Percentiles rank a stretch among this genome's conserved stretches.
phyloP scores from a whole-genome alignment of 2,797 vertebrate species.

The Pagetopsis macropterus region DNA sequence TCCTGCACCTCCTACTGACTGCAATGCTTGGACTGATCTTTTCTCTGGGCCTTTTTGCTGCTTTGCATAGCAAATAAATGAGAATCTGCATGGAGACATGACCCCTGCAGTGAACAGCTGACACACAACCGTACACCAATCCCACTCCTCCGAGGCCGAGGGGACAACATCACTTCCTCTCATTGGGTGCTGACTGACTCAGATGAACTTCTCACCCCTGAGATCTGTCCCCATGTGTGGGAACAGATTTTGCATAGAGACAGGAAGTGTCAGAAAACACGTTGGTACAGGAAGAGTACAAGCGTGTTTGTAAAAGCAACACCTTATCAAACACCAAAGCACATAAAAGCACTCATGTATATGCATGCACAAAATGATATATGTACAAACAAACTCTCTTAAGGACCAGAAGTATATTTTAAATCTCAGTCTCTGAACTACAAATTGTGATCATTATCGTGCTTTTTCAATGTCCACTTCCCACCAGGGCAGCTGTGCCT shows the following conservation, averaged over 20 bases:
- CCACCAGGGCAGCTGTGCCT: slow-evolving; percentile 48
- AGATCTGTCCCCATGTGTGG: slow-evolving; percentile 9
- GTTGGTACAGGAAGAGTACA: not conserved
- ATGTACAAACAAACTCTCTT: not conserved
- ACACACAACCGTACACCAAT: slow-evolving; percentile 41
- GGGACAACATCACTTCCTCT: slow-evolving; percentile 69
- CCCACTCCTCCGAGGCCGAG: slow-evolving; percentile 35
- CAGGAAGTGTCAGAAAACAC: slow-evolving; percentile 51
- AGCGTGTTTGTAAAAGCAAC: slow-evolving; percentile 25
- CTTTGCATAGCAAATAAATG: slow-evolving; percentile 72
- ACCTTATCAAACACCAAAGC: slow-evolving; percentile 24
- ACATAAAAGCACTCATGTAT: slow-evolving; percentile 10
- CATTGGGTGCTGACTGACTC: slow-evolving; percentile 29
- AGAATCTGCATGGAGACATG: slow-evolving; percentile 52
- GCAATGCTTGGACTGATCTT: slow-evolving; percentile 25
- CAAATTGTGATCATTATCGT: slow-evolving; percentile 33
- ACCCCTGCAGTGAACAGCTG: slow-evolving; percentile 49
- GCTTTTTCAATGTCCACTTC: slow-evolving; percentile 40
- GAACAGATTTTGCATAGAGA: slow-evolving; percentile 42
- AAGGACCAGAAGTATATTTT: slow-evolving; percentile 22
- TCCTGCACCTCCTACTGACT: slow-evolving; percentile 30
- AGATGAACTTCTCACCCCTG: slow-evolving; percentile 61
- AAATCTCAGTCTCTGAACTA: slow-evolving; percentile 27
- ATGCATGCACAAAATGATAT: slow-evolving; percentile 19
- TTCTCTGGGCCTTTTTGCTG: slow-evolving; percentile 17